phyloP scores from a whole-genome alignment of 2,113 vertebrate genomes.

The Puntigrus tetrazona region DNA sequence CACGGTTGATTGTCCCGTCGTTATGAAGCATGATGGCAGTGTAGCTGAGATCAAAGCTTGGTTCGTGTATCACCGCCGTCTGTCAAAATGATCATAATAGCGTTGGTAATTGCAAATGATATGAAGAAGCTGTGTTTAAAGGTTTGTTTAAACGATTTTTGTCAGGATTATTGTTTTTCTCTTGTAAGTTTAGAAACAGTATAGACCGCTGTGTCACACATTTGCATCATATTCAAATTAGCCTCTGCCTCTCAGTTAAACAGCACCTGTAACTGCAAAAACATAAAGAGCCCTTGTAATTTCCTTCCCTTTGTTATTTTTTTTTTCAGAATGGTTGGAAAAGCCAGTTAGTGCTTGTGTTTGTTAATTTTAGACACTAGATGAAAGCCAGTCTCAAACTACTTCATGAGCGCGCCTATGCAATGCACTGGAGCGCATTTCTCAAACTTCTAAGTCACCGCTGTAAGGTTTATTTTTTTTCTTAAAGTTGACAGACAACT shows the following conservation, averaged over 20 bases:
- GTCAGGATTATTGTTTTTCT: neutral
- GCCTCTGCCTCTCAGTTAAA: neutral
- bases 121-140: neutral
- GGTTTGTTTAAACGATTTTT: neutral
- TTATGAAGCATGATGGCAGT: neutral
- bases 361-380: neutral
- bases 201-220: neutral
- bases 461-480: neutral
- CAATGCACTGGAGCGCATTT: neutral
- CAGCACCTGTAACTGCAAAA: neutral
- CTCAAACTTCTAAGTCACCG: neutral
- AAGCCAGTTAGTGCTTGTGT: neutral
- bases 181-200: neutral
- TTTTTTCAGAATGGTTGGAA: neutral
- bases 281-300: neutral
- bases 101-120: neutral
- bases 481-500: neutral
- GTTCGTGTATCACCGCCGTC: neutral
- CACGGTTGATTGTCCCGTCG: neutral
- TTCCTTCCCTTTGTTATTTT: neutral
- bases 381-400: neutral
- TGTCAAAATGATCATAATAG: neutral
- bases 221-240: neutral
- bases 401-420: neutral
- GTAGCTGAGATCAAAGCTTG: conserved; percentile 1